Conservation (phyloP, 2,888 invertebrate species). For the Apomyelois bistriatella region DNA sequence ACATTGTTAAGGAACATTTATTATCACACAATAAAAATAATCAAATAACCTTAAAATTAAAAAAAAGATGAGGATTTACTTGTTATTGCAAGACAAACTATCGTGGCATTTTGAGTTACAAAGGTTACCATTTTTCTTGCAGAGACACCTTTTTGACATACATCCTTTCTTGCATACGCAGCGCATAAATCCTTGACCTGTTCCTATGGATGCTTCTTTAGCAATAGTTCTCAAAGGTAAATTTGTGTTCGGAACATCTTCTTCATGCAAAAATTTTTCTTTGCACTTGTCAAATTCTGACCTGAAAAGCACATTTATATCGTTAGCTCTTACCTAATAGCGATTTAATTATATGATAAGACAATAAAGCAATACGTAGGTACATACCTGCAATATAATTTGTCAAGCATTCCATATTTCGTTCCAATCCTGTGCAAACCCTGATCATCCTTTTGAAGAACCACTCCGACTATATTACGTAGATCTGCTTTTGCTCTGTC, state of each 20-base stretch:
- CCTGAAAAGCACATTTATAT: conserved; percentile 9
- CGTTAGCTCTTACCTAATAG: no score
- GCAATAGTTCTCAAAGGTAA: conserved; percentile 17
- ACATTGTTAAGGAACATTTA: background rate
- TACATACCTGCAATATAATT: conserved; percentile 10
- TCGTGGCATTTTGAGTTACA: conserved; percentile 11
- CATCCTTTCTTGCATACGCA: conserved; percentile 1
- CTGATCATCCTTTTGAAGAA: conserved; percentile 4
- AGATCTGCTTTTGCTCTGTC: conserved; percentile 8
- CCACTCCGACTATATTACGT: conserved; percentile 13
- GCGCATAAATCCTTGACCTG: conserved; percentile 16
- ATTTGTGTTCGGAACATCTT: conserved; percentile 11
- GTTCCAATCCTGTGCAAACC: conserved; percentile 3
- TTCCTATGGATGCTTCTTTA: conserved; percentile 14
- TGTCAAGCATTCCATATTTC: conserved; percentile 1
- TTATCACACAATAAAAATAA: background rate
- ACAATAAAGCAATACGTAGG: no score
- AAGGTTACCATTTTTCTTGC: conserved; percentile 8
- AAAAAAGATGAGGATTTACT: conserved; percentile 12
- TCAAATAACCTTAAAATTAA: background rate
- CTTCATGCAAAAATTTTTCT: conserved; percentile 14
- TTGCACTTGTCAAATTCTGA: conserved; percentile 15
- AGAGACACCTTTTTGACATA: background rate
- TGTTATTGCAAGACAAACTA: conserved; percentile 11
- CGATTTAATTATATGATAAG: no score